Evolutionary conservation across 2,888 invertebrate genomes (phyloP).

Genomic region (Gnatocerus cornutus): DNA sequence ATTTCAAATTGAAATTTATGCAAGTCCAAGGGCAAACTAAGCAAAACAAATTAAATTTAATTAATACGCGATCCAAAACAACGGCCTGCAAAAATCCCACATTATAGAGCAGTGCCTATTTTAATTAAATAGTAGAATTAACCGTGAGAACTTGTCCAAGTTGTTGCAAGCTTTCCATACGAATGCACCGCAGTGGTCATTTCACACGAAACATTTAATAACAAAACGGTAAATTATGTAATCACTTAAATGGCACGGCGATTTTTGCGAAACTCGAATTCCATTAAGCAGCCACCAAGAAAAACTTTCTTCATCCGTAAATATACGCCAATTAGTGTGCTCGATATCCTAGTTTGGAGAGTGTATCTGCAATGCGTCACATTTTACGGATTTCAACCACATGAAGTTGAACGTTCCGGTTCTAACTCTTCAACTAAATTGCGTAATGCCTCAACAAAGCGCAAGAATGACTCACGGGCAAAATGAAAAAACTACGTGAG

Average conservation of each 20-base stretch:
- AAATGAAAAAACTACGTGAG: slow-evolving; percentile 6
- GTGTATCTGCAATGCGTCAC: slow-evolving; percentile 9
- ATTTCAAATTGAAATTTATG: slow-evolving; percentile 34
- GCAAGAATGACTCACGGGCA: slow-evolving; percentile 1
- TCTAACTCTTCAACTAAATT: too few species aligned
- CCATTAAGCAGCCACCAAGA: slow-evolving; percentile 21
- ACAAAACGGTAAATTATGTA: slow-evolving; percentile 48
- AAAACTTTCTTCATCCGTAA: slow-evolving; percentile 34
- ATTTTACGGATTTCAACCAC: slow-evolving; percentile 13
- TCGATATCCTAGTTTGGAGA: slow-evolving; percentile 15
- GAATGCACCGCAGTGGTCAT: slow-evolving; percentile 36
- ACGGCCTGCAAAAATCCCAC: slow-evolving; percentile 37
- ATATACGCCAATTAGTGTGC: slow-evolving; percentile 20
- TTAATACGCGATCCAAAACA: slow-evolving; percentile 35
- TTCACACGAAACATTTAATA: slow-evolving; percentile 46
- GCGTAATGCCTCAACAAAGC: too few species aligned
- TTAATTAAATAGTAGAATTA: slow-evolving; percentile 43
- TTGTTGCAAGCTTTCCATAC: slow-evolving; percentile 43
- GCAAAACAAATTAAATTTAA: slow-evolving; percentile 37
- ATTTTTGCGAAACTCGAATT: slow-evolving; percentile 42
- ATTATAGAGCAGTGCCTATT: slow-evolving; percentile 20
- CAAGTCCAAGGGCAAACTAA: slow-evolving; percentile 28
- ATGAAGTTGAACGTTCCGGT: not conserved
- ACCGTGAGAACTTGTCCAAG: slow-evolving; percentile 47
- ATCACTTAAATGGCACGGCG: slow-evolving; percentile 40